These are phyloP conservation scores for Drosophila mettleri DNA, from an alignment of 2,888 invertebrate species.

Conservation along the genomic window DNA sequence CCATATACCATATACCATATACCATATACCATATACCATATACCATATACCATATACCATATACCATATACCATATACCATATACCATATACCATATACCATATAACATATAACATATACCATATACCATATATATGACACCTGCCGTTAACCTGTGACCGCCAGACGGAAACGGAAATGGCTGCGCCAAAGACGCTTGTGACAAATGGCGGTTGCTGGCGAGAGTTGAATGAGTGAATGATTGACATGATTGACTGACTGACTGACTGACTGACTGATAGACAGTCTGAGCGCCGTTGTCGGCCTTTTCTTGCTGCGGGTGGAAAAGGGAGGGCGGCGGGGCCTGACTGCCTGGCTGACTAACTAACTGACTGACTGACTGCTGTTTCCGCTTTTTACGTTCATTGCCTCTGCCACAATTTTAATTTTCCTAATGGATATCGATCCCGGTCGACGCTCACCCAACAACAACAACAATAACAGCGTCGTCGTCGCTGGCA, in stretches of 20 bases:
- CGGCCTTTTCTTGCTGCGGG: constrained; percentile 6
- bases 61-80: not conserved
- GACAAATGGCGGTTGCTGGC: constrained; percentile 55
- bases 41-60: constrained; percentile 2
- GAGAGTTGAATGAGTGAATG: constrained; percentile 21
- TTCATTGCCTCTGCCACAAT: constrained; percentile 85
- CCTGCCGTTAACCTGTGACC: constrained; percentile 23
- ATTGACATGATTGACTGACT: constrained; percentile 20
- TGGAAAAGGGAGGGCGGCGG: not conserved
- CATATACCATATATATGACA: not conserved
- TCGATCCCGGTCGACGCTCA: constrained; percentile 82
- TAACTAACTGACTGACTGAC: constrained; percentile 62
- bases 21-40: constrained; percentile 3
- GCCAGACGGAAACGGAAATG: constrained; percentile 63
- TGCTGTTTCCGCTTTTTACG: constrained; percentile 80
- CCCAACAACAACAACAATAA: constrained; percentile 56
- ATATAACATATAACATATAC: constrained; percentile 2
- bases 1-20: constrained; percentile 4
- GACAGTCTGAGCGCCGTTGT: not conserved
- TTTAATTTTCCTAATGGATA: constrained; percentile 86
- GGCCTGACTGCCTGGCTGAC: constrained; percentile 36
- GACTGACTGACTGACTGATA: constrained; percentile 20
- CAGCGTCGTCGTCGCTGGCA: constrained; percentile 59
- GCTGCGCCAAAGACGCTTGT: constrained; percentile 44
- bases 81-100: constrained; percentile 2